These are phyloP conservation scores for Nothoprocta perdicaria DNA, from an alignment of 2,113 vertebrate genomes.

Conservation along the genomic window DNA sequence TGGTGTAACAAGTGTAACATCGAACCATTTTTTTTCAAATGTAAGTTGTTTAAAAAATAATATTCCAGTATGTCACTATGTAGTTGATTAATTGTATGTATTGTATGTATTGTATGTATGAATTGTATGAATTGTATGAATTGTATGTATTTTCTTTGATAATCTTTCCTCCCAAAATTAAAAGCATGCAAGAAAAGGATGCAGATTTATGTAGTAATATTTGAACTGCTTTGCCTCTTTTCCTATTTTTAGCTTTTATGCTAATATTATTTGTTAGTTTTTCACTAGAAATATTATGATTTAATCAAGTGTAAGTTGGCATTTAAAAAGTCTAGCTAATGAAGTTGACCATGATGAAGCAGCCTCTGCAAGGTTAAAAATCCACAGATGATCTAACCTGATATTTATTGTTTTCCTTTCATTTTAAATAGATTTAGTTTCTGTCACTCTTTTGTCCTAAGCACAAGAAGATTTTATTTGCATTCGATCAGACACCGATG, in stretches of 20 bases:
- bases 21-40: neutral
- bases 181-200: neutral
- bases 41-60: neutral
- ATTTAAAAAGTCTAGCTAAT: neutral
- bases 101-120: no score
- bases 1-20: neutral
- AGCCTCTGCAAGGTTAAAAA: conserved; percentile 50
- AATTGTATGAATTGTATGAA: no score
- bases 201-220: neutral
- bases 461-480: neutral
- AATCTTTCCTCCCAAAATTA: neutral
- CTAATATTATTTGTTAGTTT: neutral
- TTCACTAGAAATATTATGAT: neutral
- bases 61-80: neutral
- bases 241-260: neutral
- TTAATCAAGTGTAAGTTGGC: conserved; percentile 4
- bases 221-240: neutral
- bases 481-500: neutral
- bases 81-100: neutral
- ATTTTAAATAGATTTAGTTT: conserved; percentile 40
- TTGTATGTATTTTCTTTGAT: neutral
- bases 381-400: neutral
- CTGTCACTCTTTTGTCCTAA: neutral
- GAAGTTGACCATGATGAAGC: conserved; percentile 44
- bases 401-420: conserved; percentile 21